Conservation (phyloP, 2,113 vertebrate genomes). For the Corydoras maculifer region DNA sequence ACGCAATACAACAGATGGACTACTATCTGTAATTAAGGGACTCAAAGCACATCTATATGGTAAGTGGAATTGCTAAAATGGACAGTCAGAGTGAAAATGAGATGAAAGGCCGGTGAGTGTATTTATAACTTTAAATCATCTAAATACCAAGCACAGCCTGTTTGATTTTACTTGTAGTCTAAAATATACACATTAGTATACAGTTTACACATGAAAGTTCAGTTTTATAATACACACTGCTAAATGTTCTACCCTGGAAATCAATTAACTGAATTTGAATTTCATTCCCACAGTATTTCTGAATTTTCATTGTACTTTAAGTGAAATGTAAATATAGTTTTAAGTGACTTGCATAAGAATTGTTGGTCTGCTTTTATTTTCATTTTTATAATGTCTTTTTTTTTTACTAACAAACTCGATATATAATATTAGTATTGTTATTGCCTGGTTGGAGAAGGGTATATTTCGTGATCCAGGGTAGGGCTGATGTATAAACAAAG, state of each 20-base stretch:
- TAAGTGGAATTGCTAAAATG: no score
- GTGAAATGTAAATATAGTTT: conserved; percentile 31
- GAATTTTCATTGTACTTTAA: conserved; percentile 26
- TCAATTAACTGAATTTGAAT: no score
- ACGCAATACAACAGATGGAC: no score
- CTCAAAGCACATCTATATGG: no score
- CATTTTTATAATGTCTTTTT: neutral
- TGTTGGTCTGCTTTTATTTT: conserved; percentile 25
- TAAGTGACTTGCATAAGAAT: conserved; percentile 45
- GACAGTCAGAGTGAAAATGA: no score
- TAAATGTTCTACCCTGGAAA: no score
- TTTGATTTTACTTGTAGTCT: conserved; percentile 23
- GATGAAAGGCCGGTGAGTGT: no score
- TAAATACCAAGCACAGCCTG: conserved; percentile 53
- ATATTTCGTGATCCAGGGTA: conserved; percentile 3
- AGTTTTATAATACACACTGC: neutral
- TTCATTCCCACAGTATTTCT: conserved; percentile 47
- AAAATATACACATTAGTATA: conserved; percentile 16
- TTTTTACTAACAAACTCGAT: conserved; percentile 14
- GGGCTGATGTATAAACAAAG: neutral
- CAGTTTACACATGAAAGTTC: conserved; percentile 39
- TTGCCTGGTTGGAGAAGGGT: neutral
- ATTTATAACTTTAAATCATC: no score
- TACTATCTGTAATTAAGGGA: no score
- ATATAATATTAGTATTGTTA: conserved; percentile 15